These are phyloP conservation scores for Diarsia dahlii DNA, from an alignment of 2,888 invertebrate species.

Conservation along the genomic window DNA sequence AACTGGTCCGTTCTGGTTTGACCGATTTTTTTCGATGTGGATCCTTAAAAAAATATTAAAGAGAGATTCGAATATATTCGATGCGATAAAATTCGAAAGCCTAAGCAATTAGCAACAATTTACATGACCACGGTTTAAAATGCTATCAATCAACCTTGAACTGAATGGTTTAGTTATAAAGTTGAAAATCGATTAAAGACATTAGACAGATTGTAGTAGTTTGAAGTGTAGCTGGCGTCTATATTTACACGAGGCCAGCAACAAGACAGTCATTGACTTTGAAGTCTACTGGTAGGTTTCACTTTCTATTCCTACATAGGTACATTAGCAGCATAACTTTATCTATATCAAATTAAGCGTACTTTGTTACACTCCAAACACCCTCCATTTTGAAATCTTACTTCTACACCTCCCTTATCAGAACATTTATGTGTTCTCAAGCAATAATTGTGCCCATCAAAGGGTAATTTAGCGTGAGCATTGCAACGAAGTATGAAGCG, in stretches of 20 bases:
- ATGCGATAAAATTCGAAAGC: neutral
- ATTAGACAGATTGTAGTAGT: no score
- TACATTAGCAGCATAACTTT: neutral
- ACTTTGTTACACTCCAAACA: constrained; percentile 10
- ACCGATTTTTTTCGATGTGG: neutral
- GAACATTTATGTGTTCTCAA: constrained; percentile 59
- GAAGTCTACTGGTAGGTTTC: neutral
- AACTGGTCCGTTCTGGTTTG: neutral
- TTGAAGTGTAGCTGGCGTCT: no score
- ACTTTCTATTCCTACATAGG: neutral
- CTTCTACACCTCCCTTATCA: constrained; percentile 50
- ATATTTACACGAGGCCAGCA: neutral
- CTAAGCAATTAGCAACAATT: neutral
- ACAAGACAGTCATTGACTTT: neutral
- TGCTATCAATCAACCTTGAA: no score
- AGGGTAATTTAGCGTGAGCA: constrained; percentile 70
- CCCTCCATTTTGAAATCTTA: constrained; percentile 19
- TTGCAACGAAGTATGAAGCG: constrained; percentile 70
- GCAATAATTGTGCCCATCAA: constrained; percentile 70
- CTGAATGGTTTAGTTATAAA: no score
- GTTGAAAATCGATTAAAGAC: no score
- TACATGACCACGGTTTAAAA: neutral
- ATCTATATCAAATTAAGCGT: constrained; percentile 13
- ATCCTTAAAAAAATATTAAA: no score
- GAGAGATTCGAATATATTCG: no score